Conservation (phyloP, 2,797 vertebrate genomes). For the Betta splendens region DNA sequence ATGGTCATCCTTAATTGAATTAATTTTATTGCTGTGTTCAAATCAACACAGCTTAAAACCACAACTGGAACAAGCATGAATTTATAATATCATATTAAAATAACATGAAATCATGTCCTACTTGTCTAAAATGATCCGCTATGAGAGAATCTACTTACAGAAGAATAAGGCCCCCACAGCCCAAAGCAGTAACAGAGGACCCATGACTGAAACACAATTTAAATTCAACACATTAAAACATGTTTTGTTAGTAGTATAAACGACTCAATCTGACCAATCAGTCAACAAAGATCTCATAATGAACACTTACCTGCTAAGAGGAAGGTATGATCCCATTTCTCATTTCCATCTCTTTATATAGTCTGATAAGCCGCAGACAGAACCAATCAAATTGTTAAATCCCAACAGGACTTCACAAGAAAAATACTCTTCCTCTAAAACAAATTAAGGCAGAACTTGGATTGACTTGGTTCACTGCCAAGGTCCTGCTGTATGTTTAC, state of each 20-base stretch:
- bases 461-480: not conserved
- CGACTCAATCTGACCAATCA: not conserved
- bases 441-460: constrained; percentile 56
- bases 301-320: constrained; percentile 48
- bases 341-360: constrained; percentile 46
- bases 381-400: constrained; percentile 25
- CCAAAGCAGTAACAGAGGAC: constrained; percentile 52
- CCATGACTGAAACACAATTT: constrained; percentile 70
- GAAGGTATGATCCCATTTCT: not conserved
- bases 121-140: not conserved
- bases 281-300: not conserved
- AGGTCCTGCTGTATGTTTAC: constrained; percentile 51
- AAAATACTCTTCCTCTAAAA: constrained; percentile 48
- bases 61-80: not conserved
- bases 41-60: constrained; percentile 8
- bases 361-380: not conserved
- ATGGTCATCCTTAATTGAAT: not conserved
- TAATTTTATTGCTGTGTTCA: not conserved
- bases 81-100: not conserved
- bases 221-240: constrained; percentile 1
- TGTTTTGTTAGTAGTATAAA: constrained; percentile 8
- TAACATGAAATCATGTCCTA: not conserved
- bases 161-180: constrained; percentile 51
- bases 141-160: constrained; percentile 54
- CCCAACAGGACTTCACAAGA: not conserved